Percentiles rank a stretch among this genome's conserved stretches.
Evolutionary conservation across 2,113 vertebrate species (phyloP).

Genomic region (Aspiorhynchus laticeps): DNA sequence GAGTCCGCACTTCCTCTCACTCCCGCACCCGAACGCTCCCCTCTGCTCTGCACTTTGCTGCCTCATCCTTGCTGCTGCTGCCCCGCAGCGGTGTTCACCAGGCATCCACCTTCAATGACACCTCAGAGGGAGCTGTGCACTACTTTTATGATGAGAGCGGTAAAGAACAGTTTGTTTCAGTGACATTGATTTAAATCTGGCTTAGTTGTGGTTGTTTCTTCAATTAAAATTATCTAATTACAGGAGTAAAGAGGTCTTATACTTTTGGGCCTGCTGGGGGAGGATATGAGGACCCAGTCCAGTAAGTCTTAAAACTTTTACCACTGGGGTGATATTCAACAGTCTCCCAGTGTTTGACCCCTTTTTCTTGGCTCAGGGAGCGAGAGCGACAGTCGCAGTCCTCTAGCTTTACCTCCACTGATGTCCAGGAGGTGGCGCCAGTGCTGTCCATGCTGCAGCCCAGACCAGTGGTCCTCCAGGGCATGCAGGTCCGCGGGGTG

Average conservation of each 20-base stretch:
- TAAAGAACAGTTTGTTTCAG: slow-evolving; percentile 62
- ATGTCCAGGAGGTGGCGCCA: slow-evolving; percentile 82
- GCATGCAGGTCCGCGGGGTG: slow-evolving; percentile 89
- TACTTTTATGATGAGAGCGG: slow-evolving; percentile 90
- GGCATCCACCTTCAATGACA: slow-evolving; percentile 90
- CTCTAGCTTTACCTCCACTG: slow-evolving; percentile 89
- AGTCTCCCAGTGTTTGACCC: neutral
- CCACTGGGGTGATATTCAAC: neutral
- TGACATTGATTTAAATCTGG: neutral
- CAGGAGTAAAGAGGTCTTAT: slow-evolving; percentile 88
- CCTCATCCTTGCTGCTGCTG: slow-evolving; percentile 77
- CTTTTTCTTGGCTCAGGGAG: slow-evolving; percentile 64
- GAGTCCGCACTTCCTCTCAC: slow-evolving; percentile 82
- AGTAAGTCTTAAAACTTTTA: slow-evolving; percentile 69
- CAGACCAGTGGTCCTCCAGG: slow-evolving; percentile 85
- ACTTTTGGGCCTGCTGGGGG: slow-evolving; percentile 88
- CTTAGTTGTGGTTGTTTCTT: neutral
- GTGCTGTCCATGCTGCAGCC: slow-evolving; percentile 83
- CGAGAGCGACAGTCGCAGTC: slow-evolving; percentile 89
- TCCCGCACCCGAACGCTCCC: slow-evolving; percentile 84
- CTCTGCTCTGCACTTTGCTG: slow-evolving; percentile 88
- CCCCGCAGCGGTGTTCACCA: slow-evolving; percentile 86
- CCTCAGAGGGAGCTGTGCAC: slow-evolving; percentile 87
- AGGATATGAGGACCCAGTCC: slow-evolving; percentile 88
- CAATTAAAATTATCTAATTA: neutral